Percentiles rank a stretch among this genome's conserved stretches.
These are phyloP conservation scores for Pteronotus mesoamericanus DNA, from an alignment of 2,797 vertebrate species.

Conservation along the genomic window DNA sequence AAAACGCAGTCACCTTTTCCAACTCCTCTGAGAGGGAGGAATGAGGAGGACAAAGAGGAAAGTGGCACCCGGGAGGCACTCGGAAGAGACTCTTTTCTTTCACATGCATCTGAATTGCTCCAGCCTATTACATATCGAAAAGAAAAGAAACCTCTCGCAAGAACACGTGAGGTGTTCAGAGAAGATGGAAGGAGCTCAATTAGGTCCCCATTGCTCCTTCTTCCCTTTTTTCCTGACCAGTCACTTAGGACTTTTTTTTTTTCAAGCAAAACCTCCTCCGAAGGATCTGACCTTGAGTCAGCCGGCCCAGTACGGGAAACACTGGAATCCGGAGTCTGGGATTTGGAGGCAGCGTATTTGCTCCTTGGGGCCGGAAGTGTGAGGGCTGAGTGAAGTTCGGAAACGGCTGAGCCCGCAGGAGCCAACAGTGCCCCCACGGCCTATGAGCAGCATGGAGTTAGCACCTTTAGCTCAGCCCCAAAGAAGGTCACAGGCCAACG, in stretches of 20 bases:
- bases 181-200: neutral
- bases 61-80: neutral
- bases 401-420: neutral
- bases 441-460: neutral
- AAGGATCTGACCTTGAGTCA: neutral
- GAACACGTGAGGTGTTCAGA: neutral
- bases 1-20: neutral
- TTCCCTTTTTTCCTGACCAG: neutral
- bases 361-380: neutral
- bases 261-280: neutral
- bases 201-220: neutral
- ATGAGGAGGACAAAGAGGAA: neutral
- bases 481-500: neutral
- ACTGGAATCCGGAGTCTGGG: neutral
- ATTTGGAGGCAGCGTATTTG: neutral
- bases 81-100: neutral
- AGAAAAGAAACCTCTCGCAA: neutral
- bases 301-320: neutral
- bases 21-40: neutral
- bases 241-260: neutral
- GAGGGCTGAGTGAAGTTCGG: neutral
- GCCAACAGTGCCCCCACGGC: neutral
- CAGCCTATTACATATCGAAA: neutral
- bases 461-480: neutral
- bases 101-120: neutral